These are phyloP conservation scores for Zoanthus sansibaricus DNA, from an alignment of 92 coral and sea anemone species.

Conservation along the genomic window DNA sequence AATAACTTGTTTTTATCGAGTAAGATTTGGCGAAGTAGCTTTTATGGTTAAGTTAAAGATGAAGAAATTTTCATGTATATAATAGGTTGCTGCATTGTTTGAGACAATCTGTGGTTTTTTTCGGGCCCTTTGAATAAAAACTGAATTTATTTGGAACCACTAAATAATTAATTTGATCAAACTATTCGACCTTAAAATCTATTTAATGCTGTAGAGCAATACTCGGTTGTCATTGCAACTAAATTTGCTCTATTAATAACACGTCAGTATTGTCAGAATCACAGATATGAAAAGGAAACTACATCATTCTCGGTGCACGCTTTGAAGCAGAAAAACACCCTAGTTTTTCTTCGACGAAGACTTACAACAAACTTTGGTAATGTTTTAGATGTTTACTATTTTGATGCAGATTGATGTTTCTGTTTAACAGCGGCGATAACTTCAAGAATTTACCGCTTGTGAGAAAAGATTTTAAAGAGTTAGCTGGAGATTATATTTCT, in stretches of 20 bases:
- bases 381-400: not conserved
- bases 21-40: no score
- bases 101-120: not conserved
- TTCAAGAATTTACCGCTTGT: not conserved
- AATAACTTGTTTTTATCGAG: not conserved
- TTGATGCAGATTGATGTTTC: not conserved
- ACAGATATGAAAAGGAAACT: not conserved
- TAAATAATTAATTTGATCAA: constrained; percentile 43
- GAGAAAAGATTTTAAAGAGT: not conserved
- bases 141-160: constrained; percentile 27
- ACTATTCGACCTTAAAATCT: constrained; percentile 17
- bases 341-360: not conserved
- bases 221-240: not conserved
- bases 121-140: not conserved
- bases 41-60: not conserved
- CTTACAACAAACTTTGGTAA: not conserved
- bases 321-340: not conserved
- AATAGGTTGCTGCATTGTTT: not conserved
- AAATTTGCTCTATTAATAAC: not conserved
- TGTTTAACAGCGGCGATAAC: not conserved
- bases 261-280: not conserved
- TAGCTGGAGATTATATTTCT: not conserved
- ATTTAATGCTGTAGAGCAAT: not conserved
- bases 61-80: not conserved
- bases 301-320: not conserved